Evolutionary conservation across 2,888 invertebrate species (phyloP), one percentile per base, ranked within the genome.

Genomic region (Diaperis boleti): DNA sequence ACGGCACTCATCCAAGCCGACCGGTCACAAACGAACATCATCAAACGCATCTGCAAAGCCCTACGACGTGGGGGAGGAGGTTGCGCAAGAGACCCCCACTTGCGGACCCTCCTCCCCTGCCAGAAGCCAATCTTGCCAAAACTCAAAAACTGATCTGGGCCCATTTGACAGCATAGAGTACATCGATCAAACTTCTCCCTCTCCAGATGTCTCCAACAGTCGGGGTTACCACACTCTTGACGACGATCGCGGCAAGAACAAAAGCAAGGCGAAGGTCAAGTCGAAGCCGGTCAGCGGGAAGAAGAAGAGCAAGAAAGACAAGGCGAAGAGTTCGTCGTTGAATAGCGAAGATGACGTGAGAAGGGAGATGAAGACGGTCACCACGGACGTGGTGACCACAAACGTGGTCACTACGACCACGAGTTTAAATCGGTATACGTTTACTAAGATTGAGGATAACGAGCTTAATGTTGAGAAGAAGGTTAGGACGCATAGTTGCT

Each of bases 141-240:
- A 81, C 85, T 59, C 50, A 13, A 59, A 10, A 52, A 52, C 45
- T 33, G 44, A 42, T 11, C 10, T 41, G 65, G 72, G 72, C 60
- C 76, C 76, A 64, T 73, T 81, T 59, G 80, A 81, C 64, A 78
- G 79, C 62, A 76, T 87, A 86, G 80, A 89, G 88, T 79, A 86
- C 87, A 80, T 89, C 86, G 78, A 91, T 89, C 81, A 89, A 87
- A 76, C 88, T 87, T 62, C 84, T 88, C 76, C 83, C 85, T 75
- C 86, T 83, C 69, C 84, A 82, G 79, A 84, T 83, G 74, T 82
- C 41, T 74, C 70, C 55, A 72, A 68, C 10, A 61, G 47, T 29
- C 41, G 69, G 70, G 64, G 62, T 6, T 64, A 62, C 20, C 57
- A 45, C 35, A 50, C 65, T 26, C 39, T 56, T 44, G 57, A 64